A percentile compares a stretch with the other conserved stretches of the same genome.
Evolutionary conservation across 2,113 vertebrate genomes (phyloP).

Genomic region (Callithrix jacchus): DNA sequence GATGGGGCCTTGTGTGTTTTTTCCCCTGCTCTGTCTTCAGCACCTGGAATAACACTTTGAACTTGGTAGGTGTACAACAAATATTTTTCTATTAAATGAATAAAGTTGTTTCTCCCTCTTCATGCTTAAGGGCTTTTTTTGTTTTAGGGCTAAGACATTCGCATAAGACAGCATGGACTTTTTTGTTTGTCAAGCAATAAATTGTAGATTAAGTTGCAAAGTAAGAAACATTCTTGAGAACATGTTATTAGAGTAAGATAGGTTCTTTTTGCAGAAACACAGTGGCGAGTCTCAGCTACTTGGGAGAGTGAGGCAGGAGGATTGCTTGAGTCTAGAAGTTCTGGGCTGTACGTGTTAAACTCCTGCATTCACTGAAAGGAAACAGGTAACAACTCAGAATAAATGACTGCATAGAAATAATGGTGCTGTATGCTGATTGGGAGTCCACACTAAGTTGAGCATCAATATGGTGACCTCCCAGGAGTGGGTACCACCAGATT

Average conservation of each 20-base stretch:
- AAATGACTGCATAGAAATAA: no score
- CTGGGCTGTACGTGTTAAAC: no score
- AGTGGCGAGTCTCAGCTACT: no score
- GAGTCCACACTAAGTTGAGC: no score
- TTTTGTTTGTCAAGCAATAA: background rate
- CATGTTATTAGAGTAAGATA: background rate
- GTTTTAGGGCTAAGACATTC: background rate
- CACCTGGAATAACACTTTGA: background rate
- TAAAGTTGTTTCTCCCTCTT: background rate
- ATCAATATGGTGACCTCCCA: no score
- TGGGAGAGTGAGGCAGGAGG: no score
- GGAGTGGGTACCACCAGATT: no score
- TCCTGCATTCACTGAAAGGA: no score
- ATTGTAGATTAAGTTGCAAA: background rate
- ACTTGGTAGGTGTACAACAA: background rate
- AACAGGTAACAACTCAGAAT: no score
- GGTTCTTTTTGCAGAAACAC: no score
- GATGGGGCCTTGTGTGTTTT: background rate
- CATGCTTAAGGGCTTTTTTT: background rate
- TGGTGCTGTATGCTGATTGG: no score
- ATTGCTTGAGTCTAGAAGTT: no score
- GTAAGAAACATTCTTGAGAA: conserved; percentile 7
- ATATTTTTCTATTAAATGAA: conserved; percentile 11
- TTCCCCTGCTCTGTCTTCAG: background rate
- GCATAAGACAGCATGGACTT: background rate